Evolutionary conservation across 1,140 invertebrate genomes (phyloP).

Genomic region (Delia radicum): DNA sequence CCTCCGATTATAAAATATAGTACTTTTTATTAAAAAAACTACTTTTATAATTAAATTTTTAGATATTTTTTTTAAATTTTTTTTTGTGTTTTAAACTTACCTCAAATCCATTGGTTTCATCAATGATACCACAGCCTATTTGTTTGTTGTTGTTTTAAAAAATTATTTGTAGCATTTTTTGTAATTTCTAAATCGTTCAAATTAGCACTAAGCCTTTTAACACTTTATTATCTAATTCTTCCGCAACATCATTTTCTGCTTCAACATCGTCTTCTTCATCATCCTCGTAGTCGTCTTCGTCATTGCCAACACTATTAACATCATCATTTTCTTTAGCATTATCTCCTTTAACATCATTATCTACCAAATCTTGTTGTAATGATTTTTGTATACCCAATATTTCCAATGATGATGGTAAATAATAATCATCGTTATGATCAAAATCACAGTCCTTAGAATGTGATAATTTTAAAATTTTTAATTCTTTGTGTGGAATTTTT

Average conservation of each 20-base stretch:
- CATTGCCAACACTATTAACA: too few species aligned
- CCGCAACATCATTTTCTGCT: too few species aligned
- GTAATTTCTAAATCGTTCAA: slow-evolving; percentile 19
- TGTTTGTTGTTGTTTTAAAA: slow-evolving; percentile 32
- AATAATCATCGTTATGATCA: slow-evolving; percentile 10
- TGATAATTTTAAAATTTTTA: background rate
- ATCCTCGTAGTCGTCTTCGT: slow-evolving; percentile 4
- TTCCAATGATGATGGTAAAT: slow-evolving; percentile 4
- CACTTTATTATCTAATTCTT: background rate
- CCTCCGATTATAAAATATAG: too few species aligned
- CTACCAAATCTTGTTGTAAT: background rate
- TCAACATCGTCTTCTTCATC: slow-evolving; percentile 41
- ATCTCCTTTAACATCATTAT: background rate
- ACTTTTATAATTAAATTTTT: too few species aligned
- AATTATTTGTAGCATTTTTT: slow-evolving; percentile 19
- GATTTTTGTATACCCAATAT: slow-evolving; percentile 15
- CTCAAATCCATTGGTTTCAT: slow-evolving; percentile 55
- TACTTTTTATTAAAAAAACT: too few species aligned
- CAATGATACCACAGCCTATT: slow-evolving; percentile 55
- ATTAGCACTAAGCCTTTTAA: background rate
- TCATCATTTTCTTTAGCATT: too few species aligned
- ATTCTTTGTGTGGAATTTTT: background rate
- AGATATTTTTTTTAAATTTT: too few species aligned
- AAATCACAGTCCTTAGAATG: background rate
- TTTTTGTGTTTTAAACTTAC: slow-evolving; percentile 32